phyloP scores from a whole-genome alignment of 2,113 vertebrate species.

The Dromiciops gliroides region DNA sequence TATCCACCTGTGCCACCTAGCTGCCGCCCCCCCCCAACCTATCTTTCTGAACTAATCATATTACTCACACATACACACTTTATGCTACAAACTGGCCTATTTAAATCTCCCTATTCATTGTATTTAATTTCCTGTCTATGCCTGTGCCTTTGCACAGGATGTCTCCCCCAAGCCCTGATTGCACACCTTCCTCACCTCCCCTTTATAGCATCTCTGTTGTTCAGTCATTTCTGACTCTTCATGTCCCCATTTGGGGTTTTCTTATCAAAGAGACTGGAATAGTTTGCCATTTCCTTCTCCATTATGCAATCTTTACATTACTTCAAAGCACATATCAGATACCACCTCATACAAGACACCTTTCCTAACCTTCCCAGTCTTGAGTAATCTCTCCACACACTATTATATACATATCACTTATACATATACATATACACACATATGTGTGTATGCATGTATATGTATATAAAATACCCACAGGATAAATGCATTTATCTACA shows the following conservation, averaged over 20 bases:
- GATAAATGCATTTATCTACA: neutral
- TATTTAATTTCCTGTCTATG: neutral
- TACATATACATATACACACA: too few species aligned
- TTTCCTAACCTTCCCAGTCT: neutral
- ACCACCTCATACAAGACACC: neutral
- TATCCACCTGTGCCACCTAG: too few species aligned
- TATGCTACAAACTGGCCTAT: neutral
- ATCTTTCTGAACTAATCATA: neutral
- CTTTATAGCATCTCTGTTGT: neutral
- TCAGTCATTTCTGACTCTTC: neutral
- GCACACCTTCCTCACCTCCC: neutral
- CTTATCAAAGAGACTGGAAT: neutral
- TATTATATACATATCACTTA: neutral
- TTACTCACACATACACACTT: neutral
- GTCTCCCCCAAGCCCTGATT: neutral
- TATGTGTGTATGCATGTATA: too few species aligned
- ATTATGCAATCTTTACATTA: neutral
- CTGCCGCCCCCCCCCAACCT: too few species aligned
- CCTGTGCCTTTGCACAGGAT: neutral
- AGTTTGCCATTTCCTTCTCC: neutral
- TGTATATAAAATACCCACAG: neutral
- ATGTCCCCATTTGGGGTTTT: too few species aligned
- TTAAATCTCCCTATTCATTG: neutral
- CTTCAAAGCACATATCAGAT: neutral
- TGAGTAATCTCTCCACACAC: neutral